Base-by-base conservation (phyloP, 2,113 vertebrate species). In the Pelobates fuscus region DNA sequence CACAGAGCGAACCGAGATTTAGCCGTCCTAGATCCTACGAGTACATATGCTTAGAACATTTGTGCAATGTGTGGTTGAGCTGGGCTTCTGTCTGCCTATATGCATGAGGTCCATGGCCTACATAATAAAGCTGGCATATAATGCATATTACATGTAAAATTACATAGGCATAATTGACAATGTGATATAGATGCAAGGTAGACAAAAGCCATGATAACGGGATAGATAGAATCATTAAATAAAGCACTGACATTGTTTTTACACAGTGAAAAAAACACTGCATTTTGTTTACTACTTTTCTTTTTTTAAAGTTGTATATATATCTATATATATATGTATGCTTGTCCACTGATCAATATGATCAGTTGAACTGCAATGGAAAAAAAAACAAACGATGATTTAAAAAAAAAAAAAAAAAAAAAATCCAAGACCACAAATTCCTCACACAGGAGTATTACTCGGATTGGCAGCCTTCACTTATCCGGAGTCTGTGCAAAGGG, bases 331-430 rank as follows among this genome's bases (percentile, higher is more conserved):
- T 92, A 90, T 92, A 89, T 92, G 88, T 91, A 91, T 83, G 84
- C 89, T 61, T 92, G 93, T 86, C 84, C 88, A 93, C 96, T 94
- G 97, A 98, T 98, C 97, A 99, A 98, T 98, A 97, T 98, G 97
- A 99, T 98, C 96, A 96, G 96, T 82, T 92, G 89, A 87, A 93
- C 91, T 94, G 88, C 94, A 94, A 93, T 92, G 92, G 78, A 70
- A 84, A 89, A 89, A 86, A 88, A 86, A 87, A 88, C 1, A 49
- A 49, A 49, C 10, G 15, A 49, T 49, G 15, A 49, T 49, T 49
- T 12, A 12, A 49, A 49, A 41, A 57, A 58, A 69, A 32, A 62
- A 58, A 21, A 82, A 88, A 84, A 86, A 66, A 26, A 74, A 67
- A 32, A 84, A 88, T 85, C 88, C 88, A 91, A 92, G 91, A 88